phyloP scores from a whole-genome alignment of 2,113 vertebrate genomes.

The Mirza zaza region DNA sequence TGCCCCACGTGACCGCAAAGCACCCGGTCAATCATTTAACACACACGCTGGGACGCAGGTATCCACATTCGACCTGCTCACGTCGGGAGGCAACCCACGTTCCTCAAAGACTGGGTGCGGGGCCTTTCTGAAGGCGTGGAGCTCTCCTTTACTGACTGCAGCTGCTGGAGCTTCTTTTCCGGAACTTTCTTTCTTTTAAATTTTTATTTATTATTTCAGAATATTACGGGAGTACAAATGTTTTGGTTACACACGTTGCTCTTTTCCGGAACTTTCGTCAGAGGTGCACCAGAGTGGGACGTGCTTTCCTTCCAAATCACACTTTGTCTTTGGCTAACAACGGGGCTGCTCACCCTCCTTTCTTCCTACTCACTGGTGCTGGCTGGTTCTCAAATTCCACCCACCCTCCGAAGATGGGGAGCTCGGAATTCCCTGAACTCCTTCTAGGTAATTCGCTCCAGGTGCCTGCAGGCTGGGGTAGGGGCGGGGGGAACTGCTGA shows the following conservation, averaged over 20 bases:
- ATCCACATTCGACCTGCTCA: background rate
- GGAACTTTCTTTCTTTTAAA: background rate
- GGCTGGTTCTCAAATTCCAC: background rate
- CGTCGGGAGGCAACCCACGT: rapidly evolving
- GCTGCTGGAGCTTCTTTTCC: background rate
- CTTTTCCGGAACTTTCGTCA: background rate
- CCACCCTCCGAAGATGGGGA: background rate
- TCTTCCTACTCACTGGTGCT: background rate
- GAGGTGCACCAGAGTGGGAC: background rate
- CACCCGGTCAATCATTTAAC: background rate
- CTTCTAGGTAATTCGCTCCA: background rate
- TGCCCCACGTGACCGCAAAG: background rate
- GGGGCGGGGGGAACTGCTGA: background rate
- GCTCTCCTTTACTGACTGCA: background rate
- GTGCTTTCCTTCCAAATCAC: background rate
- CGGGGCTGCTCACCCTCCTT: background rate
- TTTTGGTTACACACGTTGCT: no score
- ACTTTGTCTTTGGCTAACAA: background rate
- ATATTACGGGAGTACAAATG: no score
- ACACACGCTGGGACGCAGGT: rapidly evolving
- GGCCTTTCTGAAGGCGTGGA: rapidly evolving
- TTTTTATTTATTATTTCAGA: no score
- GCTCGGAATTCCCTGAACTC: background rate
- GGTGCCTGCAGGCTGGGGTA: background rate
- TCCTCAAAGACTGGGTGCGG: background rate